These are phyloP conservation scores for Cairina moschata DNA, from an alignment of 2,113 vertebrate species.

Conservation along the genomic window DNA sequence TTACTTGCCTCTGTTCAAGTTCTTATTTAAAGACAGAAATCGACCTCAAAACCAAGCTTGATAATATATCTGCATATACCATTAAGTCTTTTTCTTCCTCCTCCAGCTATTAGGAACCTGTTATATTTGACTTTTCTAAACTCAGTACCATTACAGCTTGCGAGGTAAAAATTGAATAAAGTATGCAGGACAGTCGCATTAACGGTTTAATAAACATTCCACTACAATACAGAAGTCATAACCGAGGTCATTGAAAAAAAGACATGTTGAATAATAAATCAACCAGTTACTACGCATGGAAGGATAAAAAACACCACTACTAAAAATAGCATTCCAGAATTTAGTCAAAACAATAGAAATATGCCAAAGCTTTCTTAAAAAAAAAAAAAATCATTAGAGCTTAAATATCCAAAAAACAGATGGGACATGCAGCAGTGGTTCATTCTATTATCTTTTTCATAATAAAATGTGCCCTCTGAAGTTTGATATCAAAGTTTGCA, in stretches of 20 bases:
- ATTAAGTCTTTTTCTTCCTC: not conserved
- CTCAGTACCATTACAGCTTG: not conserved
- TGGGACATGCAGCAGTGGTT: not conserved
- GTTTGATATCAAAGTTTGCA: conserved; percentile 3
- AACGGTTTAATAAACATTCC: not conserved
- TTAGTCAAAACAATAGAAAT: not conserved
- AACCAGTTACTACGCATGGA: not conserved
- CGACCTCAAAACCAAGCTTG: not conserved
- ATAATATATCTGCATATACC: not conserved
- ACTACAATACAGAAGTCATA: not conserved
- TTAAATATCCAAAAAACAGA: conserved; percentile 12
- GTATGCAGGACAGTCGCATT: not conserved
- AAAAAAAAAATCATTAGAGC: not conserved
- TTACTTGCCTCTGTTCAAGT: not conserved
- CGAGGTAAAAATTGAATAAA: not conserved
- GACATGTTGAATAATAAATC: not conserved
- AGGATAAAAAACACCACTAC: not conserved
- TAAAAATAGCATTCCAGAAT: not conserved
- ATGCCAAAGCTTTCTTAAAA: not conserved
- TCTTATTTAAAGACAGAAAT: not conserved
- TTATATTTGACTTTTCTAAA: not conserved
- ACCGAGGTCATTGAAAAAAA: not conserved
- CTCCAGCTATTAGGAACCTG: not conserved
- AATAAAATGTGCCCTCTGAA: conserved; percentile 5
- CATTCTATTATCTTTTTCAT: not conserved